These are phyloP conservation scores for Notolepis coatsorum DNA, from an alignment of 2,797 vertebrate genomes.

Conservation along the genomic window DNA sequence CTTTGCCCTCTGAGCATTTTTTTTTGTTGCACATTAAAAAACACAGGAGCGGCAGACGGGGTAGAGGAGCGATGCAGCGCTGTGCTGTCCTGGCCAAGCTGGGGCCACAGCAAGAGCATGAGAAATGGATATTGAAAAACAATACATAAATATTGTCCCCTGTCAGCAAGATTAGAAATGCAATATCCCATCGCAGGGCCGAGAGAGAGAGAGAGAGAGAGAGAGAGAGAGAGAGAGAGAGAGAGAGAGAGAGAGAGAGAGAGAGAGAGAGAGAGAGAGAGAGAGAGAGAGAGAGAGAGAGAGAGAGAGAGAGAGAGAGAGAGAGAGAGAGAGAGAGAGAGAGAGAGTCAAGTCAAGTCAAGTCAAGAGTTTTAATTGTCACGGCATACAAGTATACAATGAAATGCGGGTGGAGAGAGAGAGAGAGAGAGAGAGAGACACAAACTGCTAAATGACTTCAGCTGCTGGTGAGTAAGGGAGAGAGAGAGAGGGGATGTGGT, in stretches of 20 bases:
- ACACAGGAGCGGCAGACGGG: background rate
- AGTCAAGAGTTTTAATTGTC: too few relatives aligned
- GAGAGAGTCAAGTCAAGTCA: too few relatives aligned
- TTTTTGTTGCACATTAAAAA: conserved; percentile 44
- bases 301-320: conserved; percentile 35
- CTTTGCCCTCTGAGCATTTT: conserved; percentile 49
- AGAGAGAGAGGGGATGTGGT: background rate
- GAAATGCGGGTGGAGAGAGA: too few relatives aligned
- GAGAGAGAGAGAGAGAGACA: conserved; percentile 5
- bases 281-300: background rate
- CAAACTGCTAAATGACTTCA: conserved; percentile 50
- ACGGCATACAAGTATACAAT: too few relatives aligned
- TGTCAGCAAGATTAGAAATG: conserved; percentile 84
- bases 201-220: background rate
- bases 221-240: background rate
- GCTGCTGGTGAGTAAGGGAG: conserved; percentile 30
- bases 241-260: background rate
- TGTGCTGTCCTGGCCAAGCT: conserved; percentile 45
- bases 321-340: conserved; percentile 12
- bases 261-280: background rate
- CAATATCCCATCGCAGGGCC: conserved; percentile 74
- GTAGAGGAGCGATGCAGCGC: conserved; percentile 3
- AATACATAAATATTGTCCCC: conserved; percentile 79
- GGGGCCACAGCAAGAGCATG: conserved; percentile 50
- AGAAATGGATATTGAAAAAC: conserved; percentile 80